Base-by-base conservation (phyloP, 2,888 invertebrate species). In the Ceriagrion tenellum region DNA sequence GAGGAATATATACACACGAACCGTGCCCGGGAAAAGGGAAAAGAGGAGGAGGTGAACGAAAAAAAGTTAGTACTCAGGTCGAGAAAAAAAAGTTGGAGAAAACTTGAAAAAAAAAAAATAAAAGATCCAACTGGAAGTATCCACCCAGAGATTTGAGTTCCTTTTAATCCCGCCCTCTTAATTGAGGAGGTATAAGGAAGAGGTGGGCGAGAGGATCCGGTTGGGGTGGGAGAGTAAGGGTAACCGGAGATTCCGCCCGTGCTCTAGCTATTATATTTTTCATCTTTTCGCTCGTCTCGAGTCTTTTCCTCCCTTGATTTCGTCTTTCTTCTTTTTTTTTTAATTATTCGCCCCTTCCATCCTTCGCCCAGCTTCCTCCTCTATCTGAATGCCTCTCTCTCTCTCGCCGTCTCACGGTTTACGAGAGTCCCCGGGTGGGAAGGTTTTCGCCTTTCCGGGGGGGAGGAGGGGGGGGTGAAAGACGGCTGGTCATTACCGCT, bases 91-190 rank as follows among this genome's bases (percentile, higher is more conserved):
- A 47, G 8, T 2, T 47, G 12, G 55, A 26, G 3, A 88, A n/a
- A n/a, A n/a, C n/a, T n/a, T n/a, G n/a, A n/a, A 88, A 88, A 88
- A 88, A 40, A 20, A 10, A 0, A 40, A 89, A 23, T 13, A 18
- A 23, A 55, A 55, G 47, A 55, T 26, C 40, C 30, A 18, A 13
- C 30, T 81, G 81, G 81, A 81, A 81, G 81, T 81, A 81, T 20
- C 18, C 20, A 59, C n/a, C 81, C 69, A 35, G 81, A 35, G 81
- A 81, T 81, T 81, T 23, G 20, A 40, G 35, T 91, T 91, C 40
- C 56, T 91, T 91, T 91, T 20, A 91, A 91, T 91, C 91, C 91
- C 59, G 59, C 91, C 63, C 91, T 63, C 91, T 69, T 63, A 91
- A 91, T 91, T 63, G 91, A 91, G 91, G 91, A 69, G 91, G 59